Percentiles rank a stretch among this genome's conserved stretches.
These are phyloP conservation scores for Sternotherus odoratus DNA, from an alignment of 2,797 vertebrate genomes.

Conservation along the genomic window DNA sequence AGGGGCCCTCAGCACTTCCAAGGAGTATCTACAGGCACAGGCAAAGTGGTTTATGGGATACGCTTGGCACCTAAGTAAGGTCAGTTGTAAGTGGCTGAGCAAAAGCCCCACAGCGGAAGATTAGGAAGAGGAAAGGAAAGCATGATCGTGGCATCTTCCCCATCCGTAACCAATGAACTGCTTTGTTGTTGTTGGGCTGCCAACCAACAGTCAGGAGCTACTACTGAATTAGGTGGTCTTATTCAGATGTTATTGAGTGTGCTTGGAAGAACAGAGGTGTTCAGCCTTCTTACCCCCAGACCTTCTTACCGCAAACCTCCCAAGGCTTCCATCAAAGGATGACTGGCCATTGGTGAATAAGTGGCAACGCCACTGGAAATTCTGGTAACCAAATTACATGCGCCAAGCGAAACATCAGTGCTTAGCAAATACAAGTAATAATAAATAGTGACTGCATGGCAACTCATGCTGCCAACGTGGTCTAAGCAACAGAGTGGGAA, in stretches of 20 bases:
- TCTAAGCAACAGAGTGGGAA: neutral
- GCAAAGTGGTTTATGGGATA: neutral
- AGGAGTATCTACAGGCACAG: neutral
- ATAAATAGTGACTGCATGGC: neutral
- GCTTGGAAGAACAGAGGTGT: neutral
- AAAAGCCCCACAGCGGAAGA: neutral
- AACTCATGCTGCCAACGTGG: rapidly evolving
- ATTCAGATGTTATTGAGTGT: neutral
- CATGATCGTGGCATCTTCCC: neutral
- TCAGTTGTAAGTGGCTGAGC: neutral
- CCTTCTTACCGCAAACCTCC: neutral
- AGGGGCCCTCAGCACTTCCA: neutral
- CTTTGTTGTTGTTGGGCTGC: neutral
- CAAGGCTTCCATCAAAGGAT: rapidly evolving
- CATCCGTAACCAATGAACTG: neutral
- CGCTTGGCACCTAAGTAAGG: neutral
- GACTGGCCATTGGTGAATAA: rapidly evolving
- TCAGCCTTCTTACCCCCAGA: neutral
- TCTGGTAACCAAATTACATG: conserved; percentile 11
- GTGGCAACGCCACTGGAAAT: conserved; percentile 30
- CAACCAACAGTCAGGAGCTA: neutral
- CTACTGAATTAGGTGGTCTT: neutral
- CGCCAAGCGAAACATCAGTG: neutral
- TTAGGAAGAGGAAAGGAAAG: neutral
- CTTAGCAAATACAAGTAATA: neutral